A percentile compares a stretch with the other conserved stretches of the same genome.
Conservation (phyloP, 2,888 invertebrate species). For the Athalia rosae region DNA sequence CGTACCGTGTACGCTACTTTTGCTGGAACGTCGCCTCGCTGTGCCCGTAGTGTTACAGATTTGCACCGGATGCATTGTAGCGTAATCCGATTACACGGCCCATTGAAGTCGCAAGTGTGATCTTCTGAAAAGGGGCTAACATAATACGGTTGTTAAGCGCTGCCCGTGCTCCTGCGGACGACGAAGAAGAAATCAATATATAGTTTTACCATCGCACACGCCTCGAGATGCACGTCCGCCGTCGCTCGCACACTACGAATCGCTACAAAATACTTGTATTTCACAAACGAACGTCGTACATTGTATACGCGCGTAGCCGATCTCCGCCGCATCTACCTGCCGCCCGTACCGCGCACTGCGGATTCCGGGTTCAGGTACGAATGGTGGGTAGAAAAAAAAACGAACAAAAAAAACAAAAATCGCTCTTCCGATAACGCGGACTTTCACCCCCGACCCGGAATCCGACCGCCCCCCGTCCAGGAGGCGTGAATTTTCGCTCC, state of each 20-base stretch:
- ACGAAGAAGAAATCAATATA: conserved; percentile 45
- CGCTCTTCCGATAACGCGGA: conserved; percentile 11
- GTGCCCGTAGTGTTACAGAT: conserved; percentile 30
- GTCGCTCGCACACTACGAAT: background rate
- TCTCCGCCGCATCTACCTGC: background rate
- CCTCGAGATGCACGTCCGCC: conserved; percentile 29
- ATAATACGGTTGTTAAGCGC: conserved; percentile 69
- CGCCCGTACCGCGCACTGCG: no score
- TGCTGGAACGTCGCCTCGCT: background rate
- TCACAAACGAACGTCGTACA: background rate
- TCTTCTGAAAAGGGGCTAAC: conserved; percentile 69
- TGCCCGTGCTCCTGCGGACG: conserved; percentile 13
- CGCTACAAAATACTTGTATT: conserved; percentile 5
- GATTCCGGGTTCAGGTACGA: background rate
- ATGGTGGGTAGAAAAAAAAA: no score
- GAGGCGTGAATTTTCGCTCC: background rate
- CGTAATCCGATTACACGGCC: conserved; percentile 72
- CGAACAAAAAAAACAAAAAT: no score
- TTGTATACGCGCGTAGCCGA: conserved; percentile 36
- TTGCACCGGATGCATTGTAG: conserved; percentile 44
- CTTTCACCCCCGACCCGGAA: background rate
- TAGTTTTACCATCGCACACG: conserved; percentile 18
- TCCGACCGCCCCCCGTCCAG: background rate
- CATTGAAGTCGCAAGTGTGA: conserved; percentile 73
- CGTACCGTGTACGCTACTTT: conserved; percentile 1